Evolutionary conservation across 2,113 vertebrate species (phyloP).

Genomic region (Bubo blakistoni): DNA sequence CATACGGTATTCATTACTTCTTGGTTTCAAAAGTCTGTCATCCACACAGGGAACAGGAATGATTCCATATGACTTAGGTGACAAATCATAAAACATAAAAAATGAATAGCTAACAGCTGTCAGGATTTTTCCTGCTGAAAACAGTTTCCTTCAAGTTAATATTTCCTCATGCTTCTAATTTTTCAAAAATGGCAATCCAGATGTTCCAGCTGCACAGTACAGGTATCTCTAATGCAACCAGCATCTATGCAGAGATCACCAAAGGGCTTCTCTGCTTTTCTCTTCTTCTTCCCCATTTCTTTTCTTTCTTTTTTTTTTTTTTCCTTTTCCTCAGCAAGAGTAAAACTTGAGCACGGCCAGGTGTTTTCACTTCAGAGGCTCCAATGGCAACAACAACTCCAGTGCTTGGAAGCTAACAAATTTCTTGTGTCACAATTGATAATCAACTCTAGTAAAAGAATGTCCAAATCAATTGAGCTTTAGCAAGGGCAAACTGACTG

Average conservation of each 20-base stretch:
- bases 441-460: constrained; percentile 85
- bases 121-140: constrained; percentile 11
- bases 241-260: neutral
- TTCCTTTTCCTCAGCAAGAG: neutral
- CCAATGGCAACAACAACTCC: constrained; percentile 44
- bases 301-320: too few species aligned
- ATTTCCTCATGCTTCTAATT: constrained; percentile 27
- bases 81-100: constrained; percentile 55
- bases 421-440: constrained; percentile 86
- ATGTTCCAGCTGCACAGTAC: neutral
- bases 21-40: constrained; percentile 20
- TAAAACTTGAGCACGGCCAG: constrained; percentile 53
- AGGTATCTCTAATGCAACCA: neutral
- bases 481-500: constrained; percentile 78
- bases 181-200: constrained; percentile 31
- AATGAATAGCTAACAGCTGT: constrained; percentile 54
- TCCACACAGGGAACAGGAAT: constrained; percentile 34
- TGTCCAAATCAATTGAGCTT: constrained; percentile 87
- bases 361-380: constrained; percentile 73
- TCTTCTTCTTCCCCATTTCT: neutral
- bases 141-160: constrained; percentile 34
- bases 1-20: constrained; percentile 46
- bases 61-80: constrained; percentile 58
- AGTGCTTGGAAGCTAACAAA: constrained; percentile 80
- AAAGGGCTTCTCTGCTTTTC: neutral